These are phyloP conservation scores for Atherinomorus stipes DNA, from an alignment of 2,113 vertebrate species.

Conservation along the genomic window DNA sequence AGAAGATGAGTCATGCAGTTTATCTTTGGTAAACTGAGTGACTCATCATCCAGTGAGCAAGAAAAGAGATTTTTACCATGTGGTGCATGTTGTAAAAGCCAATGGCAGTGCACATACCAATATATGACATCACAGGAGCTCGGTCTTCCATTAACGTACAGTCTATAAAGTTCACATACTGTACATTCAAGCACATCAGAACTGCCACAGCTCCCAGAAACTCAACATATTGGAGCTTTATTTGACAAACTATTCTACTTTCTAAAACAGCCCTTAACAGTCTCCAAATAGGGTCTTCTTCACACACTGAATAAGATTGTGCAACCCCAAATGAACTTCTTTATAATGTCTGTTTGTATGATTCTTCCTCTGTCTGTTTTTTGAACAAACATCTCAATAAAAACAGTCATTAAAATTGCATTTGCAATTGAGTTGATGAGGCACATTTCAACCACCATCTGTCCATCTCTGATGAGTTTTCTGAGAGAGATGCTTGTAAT, in stretches of 20 bases:
- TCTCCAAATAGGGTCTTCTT: slow-evolving; percentile 31
- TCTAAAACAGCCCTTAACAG: slow-evolving; percentile 31
- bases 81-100: too few relatives aligned
- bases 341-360: slow-evolving; percentile 12
- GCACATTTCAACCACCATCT: slow-evolving; percentile 51
- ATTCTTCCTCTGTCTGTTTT: slow-evolving; percentile 9
- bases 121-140: too few relatives aligned
- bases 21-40: too few relatives aligned
- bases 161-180: too few relatives aligned
- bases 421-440: slow-evolving; percentile 51
- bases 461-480: slow-evolving; percentile 55
- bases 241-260: not conserved
- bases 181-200: too few relatives aligned
- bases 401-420: slow-evolving; percentile 32
- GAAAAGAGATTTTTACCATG: too few relatives aligned
- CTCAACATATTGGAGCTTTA: too few relatives aligned
- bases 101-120: too few relatives aligned
- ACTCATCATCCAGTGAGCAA: too few relatives aligned
- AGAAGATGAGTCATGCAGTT: too few relatives aligned
- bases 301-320: slow-evolving; percentile 32
- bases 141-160: too few relatives aligned
- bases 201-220: too few relatives aligned
- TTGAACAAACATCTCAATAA: slow-evolving; percentile 15
- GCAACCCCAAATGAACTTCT: not conserved
- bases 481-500: slow-evolving; percentile 57